Evolutionary conservation across 2,113 vertebrate genomes (phyloP).

Genomic region (Chaetodon trifascialis): DNA sequence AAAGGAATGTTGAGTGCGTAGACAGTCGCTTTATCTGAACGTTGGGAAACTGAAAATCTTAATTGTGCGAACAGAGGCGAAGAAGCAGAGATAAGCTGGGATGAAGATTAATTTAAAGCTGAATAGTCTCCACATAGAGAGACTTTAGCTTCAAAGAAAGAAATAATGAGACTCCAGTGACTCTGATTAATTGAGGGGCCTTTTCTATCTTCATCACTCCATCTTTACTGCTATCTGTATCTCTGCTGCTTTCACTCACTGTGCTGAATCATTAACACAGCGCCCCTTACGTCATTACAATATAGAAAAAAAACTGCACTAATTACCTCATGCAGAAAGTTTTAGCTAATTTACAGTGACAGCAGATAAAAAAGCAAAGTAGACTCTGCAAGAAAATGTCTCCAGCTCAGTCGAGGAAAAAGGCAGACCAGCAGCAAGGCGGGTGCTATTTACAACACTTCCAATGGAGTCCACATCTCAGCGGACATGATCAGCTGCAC

Average conservation of each 20-base stretch:
- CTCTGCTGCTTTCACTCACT: slow-evolving; percentile 33
- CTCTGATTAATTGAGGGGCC: slow-evolving; percentile 53
- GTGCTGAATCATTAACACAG: slow-evolving; percentile 44
- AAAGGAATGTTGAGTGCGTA: slow-evolving; percentile 59
- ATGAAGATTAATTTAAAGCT: slow-evolving; percentile 54
- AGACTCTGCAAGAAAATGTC: background rate
- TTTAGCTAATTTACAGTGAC: slow-evolving; percentile 19
- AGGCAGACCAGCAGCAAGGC: background rate
- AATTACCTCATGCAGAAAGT: slow-evolving; percentile 44
- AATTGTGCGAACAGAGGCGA: slow-evolving; percentile 57
- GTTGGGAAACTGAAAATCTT: slow-evolving; percentile 57
- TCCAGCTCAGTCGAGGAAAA: background rate
- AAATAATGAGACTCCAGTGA: slow-evolving; percentile 62
- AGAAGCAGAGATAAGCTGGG: slow-evolving; percentile 44
- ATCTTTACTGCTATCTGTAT: slow-evolving; percentile 47
- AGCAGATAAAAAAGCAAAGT: too few species aligned
- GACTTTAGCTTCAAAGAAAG: slow-evolving; percentile 51
- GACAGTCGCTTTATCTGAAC: slow-evolving; percentile 51
- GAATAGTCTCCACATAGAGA: slow-evolving; percentile 35
- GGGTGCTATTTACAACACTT: too few species aligned
- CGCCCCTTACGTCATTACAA: slow-evolving; percentile 40
- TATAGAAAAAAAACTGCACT: background rate
- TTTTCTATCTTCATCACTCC: slow-evolving; percentile 39
- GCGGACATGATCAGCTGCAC: slow-evolving; percentile 12
- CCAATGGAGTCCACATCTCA: slow-evolving; percentile 2